Base-by-base conservation (phyloP, 2,797 vertebrate genomes). In the Myoxocephalus aenaeus region DNA sequence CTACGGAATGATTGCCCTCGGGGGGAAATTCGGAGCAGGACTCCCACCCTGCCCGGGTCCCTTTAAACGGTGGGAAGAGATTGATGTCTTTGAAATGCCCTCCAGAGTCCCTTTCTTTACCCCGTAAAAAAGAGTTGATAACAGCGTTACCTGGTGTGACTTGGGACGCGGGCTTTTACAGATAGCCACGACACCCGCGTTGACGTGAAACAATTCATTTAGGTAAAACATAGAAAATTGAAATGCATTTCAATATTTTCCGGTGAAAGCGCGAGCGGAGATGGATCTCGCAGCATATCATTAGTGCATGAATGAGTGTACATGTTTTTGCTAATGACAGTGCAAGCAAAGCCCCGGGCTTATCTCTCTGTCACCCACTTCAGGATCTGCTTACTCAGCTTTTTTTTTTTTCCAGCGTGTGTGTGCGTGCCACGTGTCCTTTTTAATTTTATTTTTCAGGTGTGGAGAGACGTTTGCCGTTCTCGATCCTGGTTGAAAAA, bases 61-160 rank as follows among this genome's bases (percentile, higher is more conserved):
- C 64, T 25, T 68, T 74, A 42, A 46, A n/a, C 14, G 11, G 25
- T 32, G 76, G 56, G 72, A 81, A 86, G 75, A 87, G 87, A 91
- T 90, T 87, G 88, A 89, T 88, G 86, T 82, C 86, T 92, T 90
- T 92, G 83, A 86, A 91, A 88, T 77, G 90, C 62, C 89, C 91
- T 90, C 81, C 44, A 44, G 79, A 71, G 77, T 79, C 67, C 61
- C 8, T 69, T 65, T 81, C 74, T 70, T 32, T 27, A 79, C 53
- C 56, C 15, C 13, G 25, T 27, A 27, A 12, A 46, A 64, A 74
- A 62, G 38, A 70, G 70, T 46, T 42, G 67, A 65, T 78, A 78
- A 86, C 38, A 59, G 56, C 10, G 32, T 66, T 66, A 56, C 46
- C 27, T 22, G 34, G 70, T 69, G 66, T 63, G 75, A 70, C 51